Base-by-base conservation (phyloP, 2,888 invertebrate species). In the Achlya flavicornis region DNA sequence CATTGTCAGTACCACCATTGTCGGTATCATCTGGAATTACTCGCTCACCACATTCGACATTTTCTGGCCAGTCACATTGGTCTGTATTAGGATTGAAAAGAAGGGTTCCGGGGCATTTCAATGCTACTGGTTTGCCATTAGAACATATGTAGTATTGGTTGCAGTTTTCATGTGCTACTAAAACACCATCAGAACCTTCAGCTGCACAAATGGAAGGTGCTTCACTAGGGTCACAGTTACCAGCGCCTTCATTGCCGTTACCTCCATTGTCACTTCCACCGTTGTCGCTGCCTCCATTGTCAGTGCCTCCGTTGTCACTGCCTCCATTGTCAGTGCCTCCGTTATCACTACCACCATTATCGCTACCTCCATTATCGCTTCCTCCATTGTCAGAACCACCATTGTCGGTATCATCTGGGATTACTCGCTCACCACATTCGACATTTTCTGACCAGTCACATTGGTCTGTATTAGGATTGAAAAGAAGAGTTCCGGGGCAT, bases 151-250 rank as follows among this genome's bases (percentile, higher is more conserved):
- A 84, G 63, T 71, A 84, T 41, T 80, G 69, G 59, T 78, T 76
- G 63, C 83, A 84, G 60, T 78, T 76, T 64, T 78, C 78, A 62
- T 83, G 79, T 41, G 83, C 79, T 6, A 83, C 64, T 7, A 77
- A 59, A 7, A 69, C 35, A 19, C 74, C 72, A 2, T 67, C 64
- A 1, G 81, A 78, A 35, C 62, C 66, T 0, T 67, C 64, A 41
- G 62, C 65, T 2, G 76, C 72, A 41, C 84, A 84, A 32, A 83
- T 81, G 7, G 71, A 58, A 0, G 76, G 71, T 7, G 83, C 84
- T 63, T 79, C 73, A 3, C 64, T 69, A 0, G 84, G 84, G 14
- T 74, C 68, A 61, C 72, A 75, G 48, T 61, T 63, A 0, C 57
- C 68, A 19, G 57, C 61, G 11, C 19, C 64, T 26, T 57, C 66